Evolutionary conservation across 1,140 invertebrate species (phyloP).

Genomic region (Leptonema lineaticorne): DNA sequence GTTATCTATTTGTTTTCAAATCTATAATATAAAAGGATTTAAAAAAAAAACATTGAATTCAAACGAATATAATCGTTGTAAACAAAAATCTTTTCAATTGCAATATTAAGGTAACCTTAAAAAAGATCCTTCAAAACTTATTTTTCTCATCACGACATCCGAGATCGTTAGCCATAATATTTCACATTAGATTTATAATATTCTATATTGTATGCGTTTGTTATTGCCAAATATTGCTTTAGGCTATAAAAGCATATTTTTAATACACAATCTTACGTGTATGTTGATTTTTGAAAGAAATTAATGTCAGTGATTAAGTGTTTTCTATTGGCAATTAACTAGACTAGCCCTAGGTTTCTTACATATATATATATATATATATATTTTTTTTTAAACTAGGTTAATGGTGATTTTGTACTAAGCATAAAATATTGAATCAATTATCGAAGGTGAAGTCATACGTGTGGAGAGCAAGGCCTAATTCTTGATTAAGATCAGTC

Average conservation of each 20-base stretch:
- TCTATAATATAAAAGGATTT: too few relatives aligned
- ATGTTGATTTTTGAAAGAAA: background rate
- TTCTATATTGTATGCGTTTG: too few relatives aligned
- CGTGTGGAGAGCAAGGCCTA: background rate
- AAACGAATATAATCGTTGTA: too few relatives aligned
- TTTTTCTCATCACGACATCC: too few relatives aligned
- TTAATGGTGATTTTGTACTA: constrained; percentile 4
- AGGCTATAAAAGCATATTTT: background rate
- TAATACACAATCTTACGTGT: background rate
- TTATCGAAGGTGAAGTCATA: background rate
- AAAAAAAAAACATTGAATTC: too few relatives aligned
- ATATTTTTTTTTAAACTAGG: background rate
- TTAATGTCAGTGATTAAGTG: background rate
- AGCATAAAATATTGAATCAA: background rate
- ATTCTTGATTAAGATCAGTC: too few relatives aligned
- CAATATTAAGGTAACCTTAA: too few relatives aligned
- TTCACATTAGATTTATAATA: too few relatives aligned
- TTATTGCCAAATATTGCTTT: background rate
- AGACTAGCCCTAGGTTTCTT: background rate
- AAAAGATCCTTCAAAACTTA: too few relatives aligned
- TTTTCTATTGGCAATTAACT: background rate
- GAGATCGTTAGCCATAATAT: too few relatives aligned
- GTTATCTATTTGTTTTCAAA: too few relatives aligned
- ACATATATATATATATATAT: background rate
- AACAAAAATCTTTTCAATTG: too few relatives aligned